Evolutionary conservation across 2,113 vertebrate genomes (phyloP).

Genomic region (Pteropus alecto): DNA sequence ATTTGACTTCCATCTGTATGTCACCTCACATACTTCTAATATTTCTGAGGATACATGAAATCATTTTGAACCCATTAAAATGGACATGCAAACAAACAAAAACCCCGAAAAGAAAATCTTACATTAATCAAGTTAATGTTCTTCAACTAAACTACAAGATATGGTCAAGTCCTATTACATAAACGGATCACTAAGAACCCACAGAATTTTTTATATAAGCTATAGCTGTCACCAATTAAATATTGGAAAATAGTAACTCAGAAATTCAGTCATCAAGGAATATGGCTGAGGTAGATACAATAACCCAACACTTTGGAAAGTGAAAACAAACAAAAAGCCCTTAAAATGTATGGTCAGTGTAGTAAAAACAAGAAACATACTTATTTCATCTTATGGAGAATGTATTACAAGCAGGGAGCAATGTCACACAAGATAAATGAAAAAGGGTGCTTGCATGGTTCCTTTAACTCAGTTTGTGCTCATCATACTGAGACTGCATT

Average conservation of each 20-base stretch:
- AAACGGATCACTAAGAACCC: not conserved
- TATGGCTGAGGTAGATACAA: not conserved
- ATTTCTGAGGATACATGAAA: conserved; percentile 47
- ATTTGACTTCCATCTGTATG: not conserved
- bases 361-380: not conserved
- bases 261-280: not conserved
- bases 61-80: conserved; percentile 25
- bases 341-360: not conserved
- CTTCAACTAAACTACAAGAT: not conserved
- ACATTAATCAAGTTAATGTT: not conserved
- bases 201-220: not conserved
- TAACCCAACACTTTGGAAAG: not conserved
- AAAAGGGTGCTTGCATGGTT: not conserved
- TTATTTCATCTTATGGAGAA: not conserved
- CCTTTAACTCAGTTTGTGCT: not conserved
- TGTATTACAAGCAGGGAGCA: not conserved
- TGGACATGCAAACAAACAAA: not conserved
- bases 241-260: not conserved
- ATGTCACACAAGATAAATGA: not conserved
- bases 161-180: not conserved
- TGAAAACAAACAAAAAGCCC: not conserved
- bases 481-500: not conserved
- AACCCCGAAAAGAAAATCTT: not conserved
- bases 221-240: not conserved
- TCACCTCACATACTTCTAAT: conserved; percentile 33